A percentile compares a stretch with the other conserved stretches of the same genome.
These are phyloP conservation scores for Deilephila elpenor DNA, from an alignment of 2,888 invertebrate species.

Conservation along the genomic window DNA sequence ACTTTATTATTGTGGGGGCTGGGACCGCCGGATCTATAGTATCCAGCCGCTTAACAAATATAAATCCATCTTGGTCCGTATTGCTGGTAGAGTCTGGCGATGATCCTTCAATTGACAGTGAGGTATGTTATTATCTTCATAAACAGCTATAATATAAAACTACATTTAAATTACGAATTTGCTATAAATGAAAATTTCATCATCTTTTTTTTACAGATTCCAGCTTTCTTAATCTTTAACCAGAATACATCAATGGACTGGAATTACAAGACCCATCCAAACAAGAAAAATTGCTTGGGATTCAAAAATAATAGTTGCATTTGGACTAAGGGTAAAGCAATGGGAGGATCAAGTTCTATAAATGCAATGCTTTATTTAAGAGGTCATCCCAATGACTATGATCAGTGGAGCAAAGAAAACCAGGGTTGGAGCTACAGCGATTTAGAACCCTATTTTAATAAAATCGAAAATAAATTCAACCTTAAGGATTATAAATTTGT, in stretches of 20 bases:
- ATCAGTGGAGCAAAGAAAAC: conserved; percentile 83
- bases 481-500: neutral
- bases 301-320: conserved; percentile 56
- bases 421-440: conserved; percentile 78
- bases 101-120: neutral
- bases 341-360: conserved; percentile 86
- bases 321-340: conserved; percentile 87
- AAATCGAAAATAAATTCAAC: conserved; percentile 42
- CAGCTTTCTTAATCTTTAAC: conserved; percentile 8
- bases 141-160: too few relatives aligned
- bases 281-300: neutral
- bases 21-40: neutral
- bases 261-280: neutral
- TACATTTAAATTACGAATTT: too few relatives aligned
- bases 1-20: conserved; percentile 13
- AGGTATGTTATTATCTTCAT: neutral
- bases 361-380: conserved; percentile 86
- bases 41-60: conserved; percentile 7
- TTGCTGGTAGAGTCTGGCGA: neutral
- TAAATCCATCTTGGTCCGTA: neutral
- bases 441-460: conserved; percentile 52
- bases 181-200: neutral
- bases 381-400: conserved; percentile 82
- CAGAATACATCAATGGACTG: conserved; percentile 11
- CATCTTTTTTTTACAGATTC: neutral